These are phyloP conservation scores for Amniataba percoides DNA, from an alignment of 2,797 vertebrate species.

Conservation along the genomic window DNA sequence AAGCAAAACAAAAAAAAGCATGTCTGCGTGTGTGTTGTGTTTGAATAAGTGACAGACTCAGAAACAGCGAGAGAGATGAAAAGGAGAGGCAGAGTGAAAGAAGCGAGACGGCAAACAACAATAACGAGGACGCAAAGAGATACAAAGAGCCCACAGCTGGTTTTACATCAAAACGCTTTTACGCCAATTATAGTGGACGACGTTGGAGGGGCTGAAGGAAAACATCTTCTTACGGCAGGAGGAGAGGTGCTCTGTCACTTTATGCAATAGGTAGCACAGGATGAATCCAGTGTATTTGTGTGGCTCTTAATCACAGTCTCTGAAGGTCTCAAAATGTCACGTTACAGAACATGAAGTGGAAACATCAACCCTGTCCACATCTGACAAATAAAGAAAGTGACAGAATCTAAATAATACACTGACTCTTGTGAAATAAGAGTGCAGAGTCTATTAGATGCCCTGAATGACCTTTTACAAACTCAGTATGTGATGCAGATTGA, in stretches of 20 bases:
- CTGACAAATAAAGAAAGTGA: neutral
- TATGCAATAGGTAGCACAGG: slow-evolving; percentile 39
- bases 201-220: slow-evolving; percentile 37
- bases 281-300: slow-evolving; percentile 51
- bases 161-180: slow-evolving; percentile 64
- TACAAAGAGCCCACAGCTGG: slow-evolving; percentile 62
- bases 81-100: slow-evolving; percentile 48
- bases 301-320: slow-evolving; percentile 30
- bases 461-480: neutral
- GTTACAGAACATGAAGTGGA: neutral
- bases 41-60: slow-evolving; percentile 12
- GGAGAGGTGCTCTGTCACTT: slow-evolving; percentile 52
- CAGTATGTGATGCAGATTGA: neutral
- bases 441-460: neutral
- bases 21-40: slow-evolving; percentile 11
- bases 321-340: slow-evolving; percentile 8
- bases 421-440: neutral
- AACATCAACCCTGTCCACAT: slow-evolving; percentile 2
- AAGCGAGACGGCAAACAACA: slow-evolving; percentile 62
- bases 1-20: neutral
- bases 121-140: slow-evolving; percentile 59
- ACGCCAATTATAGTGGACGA: slow-evolving; percentile 51
- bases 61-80: slow-evolving; percentile 53
- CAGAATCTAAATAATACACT: neutral
- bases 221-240: slow-evolving; percentile 44